Evolutionary conservation across 2,113 vertebrate genomes (phyloP).

Genomic region (Melozone crissalis): DNA sequence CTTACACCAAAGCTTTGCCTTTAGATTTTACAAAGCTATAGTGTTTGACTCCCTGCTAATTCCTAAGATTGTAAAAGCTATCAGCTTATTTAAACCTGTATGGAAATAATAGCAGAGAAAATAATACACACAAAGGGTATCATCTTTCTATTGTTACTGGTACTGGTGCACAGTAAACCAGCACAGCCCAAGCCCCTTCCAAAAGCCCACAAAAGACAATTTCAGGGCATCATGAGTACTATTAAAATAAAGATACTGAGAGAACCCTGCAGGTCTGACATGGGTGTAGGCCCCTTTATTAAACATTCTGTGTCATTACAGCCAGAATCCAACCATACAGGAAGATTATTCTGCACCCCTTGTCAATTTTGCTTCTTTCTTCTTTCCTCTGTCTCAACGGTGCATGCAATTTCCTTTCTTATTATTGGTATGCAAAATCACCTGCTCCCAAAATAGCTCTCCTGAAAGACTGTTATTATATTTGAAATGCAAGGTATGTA

Average conservation of each 20-base stretch:
- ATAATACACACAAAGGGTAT: not conserved
- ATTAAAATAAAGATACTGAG: not conserved
- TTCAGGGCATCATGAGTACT: not conserved
- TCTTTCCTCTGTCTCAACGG: not conserved
- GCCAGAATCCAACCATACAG: not conserved
- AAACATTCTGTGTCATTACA: not conserved
- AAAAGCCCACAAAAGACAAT: not conserved
- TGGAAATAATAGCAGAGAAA: not conserved
- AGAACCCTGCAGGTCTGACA: not conserved
- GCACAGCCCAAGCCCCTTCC: not conserved
- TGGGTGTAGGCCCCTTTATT: not conserved
- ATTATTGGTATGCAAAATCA: constrained; percentile 45
- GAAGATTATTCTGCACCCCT: not conserved
- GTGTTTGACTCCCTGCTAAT: not conserved
- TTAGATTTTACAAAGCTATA: not conserved
- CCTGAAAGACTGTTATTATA: constrained; percentile 11
- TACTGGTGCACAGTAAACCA: not conserved
- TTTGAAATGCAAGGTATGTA: constrained; percentile 24
- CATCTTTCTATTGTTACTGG: not conserved
- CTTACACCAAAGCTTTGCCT: not conserved
- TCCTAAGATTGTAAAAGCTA: not conserved
- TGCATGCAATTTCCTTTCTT: constrained; percentile 17
- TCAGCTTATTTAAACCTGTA: not conserved
- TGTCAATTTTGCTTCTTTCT: not conserved
- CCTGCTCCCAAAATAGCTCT: constrained; percentile 40